A percentile compares a stretch with the other conserved stretches of the same genome.
Conservation (phyloP, 2,888 invertebrate species). For the Rhogogaster chlorosoma region DNA sequence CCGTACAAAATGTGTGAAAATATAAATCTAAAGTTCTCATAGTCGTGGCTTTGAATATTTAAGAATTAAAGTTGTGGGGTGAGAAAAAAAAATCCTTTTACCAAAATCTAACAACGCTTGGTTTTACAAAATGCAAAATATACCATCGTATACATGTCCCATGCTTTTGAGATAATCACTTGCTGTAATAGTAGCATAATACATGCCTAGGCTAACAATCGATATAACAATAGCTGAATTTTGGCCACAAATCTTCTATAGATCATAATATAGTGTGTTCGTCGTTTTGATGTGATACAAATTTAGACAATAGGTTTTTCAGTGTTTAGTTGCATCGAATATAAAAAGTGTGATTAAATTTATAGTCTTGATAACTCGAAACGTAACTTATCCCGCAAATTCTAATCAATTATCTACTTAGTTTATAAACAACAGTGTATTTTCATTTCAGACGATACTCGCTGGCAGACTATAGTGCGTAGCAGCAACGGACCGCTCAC, state of each 20-base stretch:
- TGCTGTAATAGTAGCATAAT: conserved; percentile 32
- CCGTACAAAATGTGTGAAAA: background rate
- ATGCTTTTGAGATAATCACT: conserved; percentile 23
- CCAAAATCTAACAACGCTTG: background rate
- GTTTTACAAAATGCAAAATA: background rate
- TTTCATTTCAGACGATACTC: conserved; percentile 86
- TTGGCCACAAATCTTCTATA: background rate
- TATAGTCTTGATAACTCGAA: background rate
- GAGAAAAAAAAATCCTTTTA: background rate
- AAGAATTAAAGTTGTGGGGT: background rate
- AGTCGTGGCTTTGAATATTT: background rate
- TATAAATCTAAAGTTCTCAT: background rate
- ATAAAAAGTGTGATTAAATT: conserved; percentile 43
- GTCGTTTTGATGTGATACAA: conserved; percentile 19
- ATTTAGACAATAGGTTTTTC: conserved; percentile 30
- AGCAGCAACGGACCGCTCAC: conserved; percentile 92
- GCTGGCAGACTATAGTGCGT: conserved; percentile 93
- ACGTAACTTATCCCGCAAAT: background rate
- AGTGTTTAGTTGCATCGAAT: conserved; percentile 29
- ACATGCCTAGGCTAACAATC: background rate
- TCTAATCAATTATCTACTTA: background rate
- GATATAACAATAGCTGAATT: background rate
- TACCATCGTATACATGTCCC: background rate
- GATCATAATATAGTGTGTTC: conserved; percentile 18
- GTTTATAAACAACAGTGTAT: conserved; percentile 18